A percentile compares a stretch with the other conserved stretches of the same genome.
Conservation (phyloP, 1,140 invertebrate species). For the Diorhabda elongata region DNA sequence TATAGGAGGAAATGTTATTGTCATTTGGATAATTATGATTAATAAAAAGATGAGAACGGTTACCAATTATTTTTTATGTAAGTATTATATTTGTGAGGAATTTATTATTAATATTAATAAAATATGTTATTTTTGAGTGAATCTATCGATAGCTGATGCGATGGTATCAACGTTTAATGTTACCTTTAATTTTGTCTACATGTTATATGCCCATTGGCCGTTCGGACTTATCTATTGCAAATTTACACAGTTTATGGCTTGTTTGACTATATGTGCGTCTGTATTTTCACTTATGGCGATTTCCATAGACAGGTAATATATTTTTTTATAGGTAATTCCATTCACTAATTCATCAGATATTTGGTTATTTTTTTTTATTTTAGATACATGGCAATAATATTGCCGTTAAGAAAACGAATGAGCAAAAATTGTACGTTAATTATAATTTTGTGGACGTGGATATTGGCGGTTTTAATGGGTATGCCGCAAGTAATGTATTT, state of each 20-base stretch:
- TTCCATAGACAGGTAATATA: conserved; percentile 84
- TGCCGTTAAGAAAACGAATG: conserved; percentile 79
- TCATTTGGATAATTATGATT: conserved; percentile 91
- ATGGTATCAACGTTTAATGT: conserved; percentile 93
- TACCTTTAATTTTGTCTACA: conserved; percentile 89
- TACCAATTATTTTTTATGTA: conserved; percentile 88
- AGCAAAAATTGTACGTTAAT: conserved; percentile 75
- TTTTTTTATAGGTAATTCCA: too few species aligned
- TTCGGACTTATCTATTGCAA: conserved; percentile 92
- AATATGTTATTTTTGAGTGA: conserved; percentile 58
- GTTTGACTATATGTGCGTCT: conserved; percentile 85
- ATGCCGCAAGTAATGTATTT: conserved; percentile 77
- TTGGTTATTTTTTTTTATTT: background rate
- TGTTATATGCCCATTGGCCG: conserved; percentile 89
- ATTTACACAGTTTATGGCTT: conserved; percentile 87
- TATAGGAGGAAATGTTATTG: conserved; percentile 89
- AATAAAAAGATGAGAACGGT: conserved; percentile 92
- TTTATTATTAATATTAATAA: too few species aligned
- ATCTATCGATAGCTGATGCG: conserved; percentile 88
- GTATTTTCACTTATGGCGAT: conserved; percentile 96
- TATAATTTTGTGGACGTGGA: conserved; percentile 79
- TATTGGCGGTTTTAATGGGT: conserved; percentile 68
- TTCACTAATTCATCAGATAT: too few species aligned
- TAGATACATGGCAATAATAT: conserved; percentile 91
- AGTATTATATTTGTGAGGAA: conserved; percentile 35